These are phyloP conservation scores for Sterna hirundo DNA, from an alignment of 2,113 vertebrate species.

Conservation along the genomic window DNA sequence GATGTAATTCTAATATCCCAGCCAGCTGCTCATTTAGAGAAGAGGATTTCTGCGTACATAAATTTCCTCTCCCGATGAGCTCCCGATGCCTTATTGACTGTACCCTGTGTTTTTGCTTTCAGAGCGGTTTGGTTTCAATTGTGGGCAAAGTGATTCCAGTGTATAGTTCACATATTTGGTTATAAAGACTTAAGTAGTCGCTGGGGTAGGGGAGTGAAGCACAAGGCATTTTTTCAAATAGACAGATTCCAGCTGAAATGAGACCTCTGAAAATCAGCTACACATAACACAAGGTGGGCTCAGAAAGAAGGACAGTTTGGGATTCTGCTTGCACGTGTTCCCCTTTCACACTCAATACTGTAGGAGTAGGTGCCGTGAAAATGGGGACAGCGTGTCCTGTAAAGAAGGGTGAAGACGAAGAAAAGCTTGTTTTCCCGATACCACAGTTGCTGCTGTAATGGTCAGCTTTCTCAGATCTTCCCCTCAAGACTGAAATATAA, in stretches of 20 bases:
- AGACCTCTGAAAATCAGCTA: neutral
- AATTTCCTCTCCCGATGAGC: neutral
- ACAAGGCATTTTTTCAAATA: neutral
- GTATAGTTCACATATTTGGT: neutral
- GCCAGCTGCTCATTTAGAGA: neutral
- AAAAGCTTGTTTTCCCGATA: neutral
- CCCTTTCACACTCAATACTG: neutral
- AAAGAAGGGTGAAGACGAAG: neutral
- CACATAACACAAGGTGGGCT: neutral
- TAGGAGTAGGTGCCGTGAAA: neutral
- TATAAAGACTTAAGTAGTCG: neutral
- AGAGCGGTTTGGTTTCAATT: neutral
- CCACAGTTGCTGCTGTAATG: neutral
- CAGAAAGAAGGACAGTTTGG: neutral
- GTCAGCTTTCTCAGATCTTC: neutral
- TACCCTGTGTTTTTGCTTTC: neutral
- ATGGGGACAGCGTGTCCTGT: neutral
- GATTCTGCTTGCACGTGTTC: neutral
- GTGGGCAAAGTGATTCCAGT: neutral
- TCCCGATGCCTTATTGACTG: neutral
- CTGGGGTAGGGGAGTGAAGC: neutral
- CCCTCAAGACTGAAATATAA: neutral
- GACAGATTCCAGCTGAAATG: neutral
- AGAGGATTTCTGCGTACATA: neutral
- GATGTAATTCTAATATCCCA: neutral